phyloP scores from a whole-genome alignment of 2,888 invertebrate species.

The Parelbella ahira region DNA sequence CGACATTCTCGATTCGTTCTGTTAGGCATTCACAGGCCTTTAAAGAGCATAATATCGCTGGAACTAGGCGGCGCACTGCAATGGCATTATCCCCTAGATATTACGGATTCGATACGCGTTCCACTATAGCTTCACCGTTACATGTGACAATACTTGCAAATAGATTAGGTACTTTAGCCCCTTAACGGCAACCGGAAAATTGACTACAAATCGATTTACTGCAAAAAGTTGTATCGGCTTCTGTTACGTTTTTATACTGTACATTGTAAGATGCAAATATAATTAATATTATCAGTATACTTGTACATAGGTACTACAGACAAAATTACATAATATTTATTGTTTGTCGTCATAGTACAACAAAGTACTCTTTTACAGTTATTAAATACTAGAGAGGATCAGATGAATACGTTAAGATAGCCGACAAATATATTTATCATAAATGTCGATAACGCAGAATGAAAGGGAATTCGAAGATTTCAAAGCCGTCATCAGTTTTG shows the following conservation, averaged over 20 bases:
- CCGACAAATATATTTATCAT: slow-evolving; percentile 8
- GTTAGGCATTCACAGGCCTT: slow-evolving; percentile 53
- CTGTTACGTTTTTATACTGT: slow-evolving; percentile 6
- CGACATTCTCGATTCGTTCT: slow-evolving; percentile 72
- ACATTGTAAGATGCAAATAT: not conserved
- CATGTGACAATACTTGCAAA: slow-evolving; percentile 39
- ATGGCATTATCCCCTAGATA: slow-evolving; percentile 42
- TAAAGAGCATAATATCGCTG: slow-evolving; percentile 58
- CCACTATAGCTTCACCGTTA: slow-evolving; percentile 35
- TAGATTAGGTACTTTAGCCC: slow-evolving; percentile 26
- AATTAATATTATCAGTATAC: not conserved
- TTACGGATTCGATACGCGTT: slow-evolving; percentile 68
- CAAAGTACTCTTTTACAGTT: too few relatives aligned
- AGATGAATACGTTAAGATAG: slow-evolving; percentile 15
- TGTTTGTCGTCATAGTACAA: too few relatives aligned
- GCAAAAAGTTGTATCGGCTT: slow-evolving; percentile 17
- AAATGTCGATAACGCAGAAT: slow-evolving; percentile 25
- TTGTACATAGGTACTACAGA: not conserved
- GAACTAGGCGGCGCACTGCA: slow-evolving; percentile 45
- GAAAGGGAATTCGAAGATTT: slow-evolving; percentile 46
- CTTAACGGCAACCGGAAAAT: slow-evolving; percentile 22
- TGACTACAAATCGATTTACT: slow-evolving; percentile 22
- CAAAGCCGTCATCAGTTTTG: slow-evolving; percentile 38
- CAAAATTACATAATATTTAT: too few relatives aligned
- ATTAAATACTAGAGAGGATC: not conserved